Evolutionary conservation across 2,888 invertebrate genomes (phyloP).

Genomic region (Tetragonula carbonaria): DNA sequence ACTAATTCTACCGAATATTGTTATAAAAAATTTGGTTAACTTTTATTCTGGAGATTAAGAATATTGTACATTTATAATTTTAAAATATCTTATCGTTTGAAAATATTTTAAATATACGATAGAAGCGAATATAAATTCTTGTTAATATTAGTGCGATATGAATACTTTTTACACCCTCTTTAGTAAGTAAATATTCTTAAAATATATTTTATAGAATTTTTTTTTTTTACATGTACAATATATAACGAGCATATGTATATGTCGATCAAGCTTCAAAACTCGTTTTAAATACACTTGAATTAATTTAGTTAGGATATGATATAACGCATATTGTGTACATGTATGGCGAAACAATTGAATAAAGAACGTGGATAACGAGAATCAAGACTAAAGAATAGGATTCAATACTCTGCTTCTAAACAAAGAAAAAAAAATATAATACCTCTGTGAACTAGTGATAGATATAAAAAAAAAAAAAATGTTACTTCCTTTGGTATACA

Average conservation of each 20-base stretch:
- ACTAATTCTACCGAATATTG: no score
- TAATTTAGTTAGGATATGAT: not conserved
- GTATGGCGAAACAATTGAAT: not conserved
- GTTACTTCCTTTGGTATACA: slow-evolving; percentile 13
- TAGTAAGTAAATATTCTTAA: no score
- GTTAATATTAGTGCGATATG: no score
- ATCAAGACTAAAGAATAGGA: not conserved
- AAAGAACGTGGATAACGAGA: not conserved
- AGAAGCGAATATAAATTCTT: no score
- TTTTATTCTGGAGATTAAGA: no score
- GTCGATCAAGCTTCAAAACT: not conserved
- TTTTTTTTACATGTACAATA: no score
- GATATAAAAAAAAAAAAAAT: slow-evolving; percentile 2
- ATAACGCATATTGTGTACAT: not conserved
- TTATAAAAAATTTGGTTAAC: no score
- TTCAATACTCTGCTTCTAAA: not conserved
- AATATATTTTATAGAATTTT: not conserved
- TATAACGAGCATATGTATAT: not conserved
- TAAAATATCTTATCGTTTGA: no score
- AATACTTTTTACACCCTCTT: no score
- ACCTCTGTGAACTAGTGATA: not conserved
- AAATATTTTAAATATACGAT: no score
- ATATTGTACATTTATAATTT: no score
- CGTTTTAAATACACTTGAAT: not conserved
- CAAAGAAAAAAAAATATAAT: not conserved